Evolutionary conservation across 2,113 vertebrate genomes (phyloP), one percentile per base, ranked within the genome.

Genomic region (Pholis gunnellus): DNA sequence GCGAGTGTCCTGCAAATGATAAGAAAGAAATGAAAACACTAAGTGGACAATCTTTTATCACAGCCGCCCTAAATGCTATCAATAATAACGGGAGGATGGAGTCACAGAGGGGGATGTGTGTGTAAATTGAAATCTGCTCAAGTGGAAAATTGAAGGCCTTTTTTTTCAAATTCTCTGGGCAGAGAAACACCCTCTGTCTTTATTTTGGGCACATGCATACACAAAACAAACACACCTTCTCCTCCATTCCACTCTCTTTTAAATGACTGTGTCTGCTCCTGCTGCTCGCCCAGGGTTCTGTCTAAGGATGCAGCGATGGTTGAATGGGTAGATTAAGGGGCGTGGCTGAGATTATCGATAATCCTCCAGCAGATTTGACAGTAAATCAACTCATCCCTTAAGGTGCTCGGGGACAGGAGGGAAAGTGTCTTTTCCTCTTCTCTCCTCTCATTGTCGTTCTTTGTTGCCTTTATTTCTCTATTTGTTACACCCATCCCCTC

Each of bases 121-220:
- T 82, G 88, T 78, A 93, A 90, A 93, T 90, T 89, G 92, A 94
- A 93, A 94, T 93, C 79, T 89, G 71, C 84, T 91, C 52, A 88
- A 84, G 91, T 93, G 92, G 90, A 93, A 95, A 95, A 95, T 93
- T 93, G 90, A 90, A 92, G 86, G 56, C 78, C 64, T 86, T 87
- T 90, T 75, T 60, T 75, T 60, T 31, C 74, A 87, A 81, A 87
- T 90, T 89, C 83, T 83, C 46, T 9, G 78, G 78, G 74, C 79
- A 81, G 64, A 83, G 66, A 83, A 88, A 81, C 76, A 77, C 74
- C 79, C 77, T 77, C 76, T 34, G 75, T 71, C 81, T 85, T 59
- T 79, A 80, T 82, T 72, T 83, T 59, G 61, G 50, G 42, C 38
- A 15, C 82, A 80, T 59, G 67, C 38, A 83, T 67, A 82, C 76